phyloP scores from a whole-genome alignment of 2,797 vertebrate genomes.

The Lepidocolaptes lacrymiger region DNA sequence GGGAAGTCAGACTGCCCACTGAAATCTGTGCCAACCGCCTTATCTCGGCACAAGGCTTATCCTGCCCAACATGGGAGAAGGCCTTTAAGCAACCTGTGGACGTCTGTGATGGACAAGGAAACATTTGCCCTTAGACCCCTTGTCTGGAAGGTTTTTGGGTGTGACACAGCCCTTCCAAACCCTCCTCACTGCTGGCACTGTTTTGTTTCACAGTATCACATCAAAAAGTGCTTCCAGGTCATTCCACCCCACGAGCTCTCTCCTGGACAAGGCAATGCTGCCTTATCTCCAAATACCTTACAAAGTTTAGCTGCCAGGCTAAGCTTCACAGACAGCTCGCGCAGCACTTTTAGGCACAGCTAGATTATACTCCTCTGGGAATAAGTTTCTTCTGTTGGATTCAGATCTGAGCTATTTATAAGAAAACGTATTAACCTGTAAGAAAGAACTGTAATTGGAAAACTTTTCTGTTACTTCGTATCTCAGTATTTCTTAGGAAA shows the following conservation, averaged over 20 bases:
- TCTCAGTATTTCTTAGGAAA: constrained; percentile 38
- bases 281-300: background rate
- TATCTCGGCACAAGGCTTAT: constrained; percentile 59
- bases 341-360: background rate
- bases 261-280: background rate
- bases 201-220: accelerated
- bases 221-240: background rate
- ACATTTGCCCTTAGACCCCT: background rate
- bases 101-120: background rate
- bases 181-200: background rate
- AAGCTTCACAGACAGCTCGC: background rate
- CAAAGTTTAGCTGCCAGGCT: background rate
- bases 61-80: constrained; percentile 32
- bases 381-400: constrained; percentile 10
- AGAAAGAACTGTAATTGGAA: constrained; percentile 47
- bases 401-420: constrained; percentile 52
- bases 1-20: constrained; percentile 69
- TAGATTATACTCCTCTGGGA: background rate
- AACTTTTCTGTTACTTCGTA: background rate
- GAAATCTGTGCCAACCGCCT: constrained; percentile 68
- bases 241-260: background rate
- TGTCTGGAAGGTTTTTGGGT: background rate
- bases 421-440: constrained; percentile 15
- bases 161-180: background rate
- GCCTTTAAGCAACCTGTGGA: background rate